Percentiles rank a stretch among this genome's conserved stretches.
Evolutionary conservation across 2,888 invertebrate species (phyloP).

Genomic region (Nomada ruficornis): DNA sequence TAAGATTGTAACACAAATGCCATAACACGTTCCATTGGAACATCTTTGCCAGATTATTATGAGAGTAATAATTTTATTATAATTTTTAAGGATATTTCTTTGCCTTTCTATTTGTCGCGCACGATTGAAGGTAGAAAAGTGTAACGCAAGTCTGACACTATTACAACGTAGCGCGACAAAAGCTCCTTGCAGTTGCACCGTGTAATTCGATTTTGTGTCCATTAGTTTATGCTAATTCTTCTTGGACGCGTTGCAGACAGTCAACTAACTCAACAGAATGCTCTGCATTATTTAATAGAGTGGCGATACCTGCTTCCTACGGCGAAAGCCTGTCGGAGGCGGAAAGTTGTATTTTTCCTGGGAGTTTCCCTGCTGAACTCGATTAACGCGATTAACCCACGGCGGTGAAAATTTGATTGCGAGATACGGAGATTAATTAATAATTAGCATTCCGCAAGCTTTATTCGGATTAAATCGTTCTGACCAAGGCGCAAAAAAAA

Average conservation of each 20-base stretch:
- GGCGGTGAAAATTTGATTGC: constrained; percentile 25
- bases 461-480: not conserved
- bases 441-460: constrained; percentile 29
- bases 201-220: constrained; percentile 30
- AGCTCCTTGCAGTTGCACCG: not conserved
- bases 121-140: not conserved
- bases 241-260: constrained; percentile 3
- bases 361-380: constrained; percentile 30
- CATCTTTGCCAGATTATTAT: too few relatives aligned
- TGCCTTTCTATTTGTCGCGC: not conserved
- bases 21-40: too few relatives aligned
- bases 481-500: not conserved
- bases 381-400: constrained; percentile 38
- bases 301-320: constrained; percentile 6
- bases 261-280: constrained; percentile 37
- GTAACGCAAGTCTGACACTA: not conserved
- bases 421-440: constrained; percentile 28
- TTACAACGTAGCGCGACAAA: not conserved
- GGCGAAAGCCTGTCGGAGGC: too few relatives aligned
- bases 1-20: too few relatives aligned
- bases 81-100: not conserved
- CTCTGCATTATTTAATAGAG: constrained; percentile 50
- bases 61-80: too few relatives aligned
- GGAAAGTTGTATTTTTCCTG: constrained; percentile 39
- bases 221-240: constrained; percentile 48